Conservation (phyloP, 2,888 invertebrate genomes). For the Nemurella pictetii region DNA sequence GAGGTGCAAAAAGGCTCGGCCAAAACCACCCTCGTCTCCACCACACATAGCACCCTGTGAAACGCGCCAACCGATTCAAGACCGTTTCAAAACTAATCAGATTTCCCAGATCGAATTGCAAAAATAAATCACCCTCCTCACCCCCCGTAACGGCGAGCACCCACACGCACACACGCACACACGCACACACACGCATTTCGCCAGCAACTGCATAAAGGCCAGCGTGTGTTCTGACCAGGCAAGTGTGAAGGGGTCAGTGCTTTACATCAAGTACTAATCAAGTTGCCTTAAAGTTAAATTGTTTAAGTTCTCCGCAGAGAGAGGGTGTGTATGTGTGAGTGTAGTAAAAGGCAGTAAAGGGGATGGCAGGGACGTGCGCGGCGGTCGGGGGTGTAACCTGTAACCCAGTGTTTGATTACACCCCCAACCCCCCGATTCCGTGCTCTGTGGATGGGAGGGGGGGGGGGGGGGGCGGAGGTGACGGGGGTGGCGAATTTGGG, state of each 20-base stretch:
- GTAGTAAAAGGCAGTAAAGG: neutral
- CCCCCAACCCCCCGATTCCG: too few species aligned
- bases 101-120: too few species aligned
- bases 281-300: conserved; percentile 42
- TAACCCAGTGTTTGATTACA: conserved; percentile 30
- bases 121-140: too few species aligned
- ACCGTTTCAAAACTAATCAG: too few species aligned
- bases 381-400: neutral
- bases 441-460: neutral
- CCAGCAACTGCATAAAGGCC: neutral
- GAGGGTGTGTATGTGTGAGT: conserved; percentile 4
- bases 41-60: too few species aligned
- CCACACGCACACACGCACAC: too few species aligned
- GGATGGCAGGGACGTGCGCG: neutral
- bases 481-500: conserved; percentile 1
- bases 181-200: too few species aligned
- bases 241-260: conserved; percentile 17
- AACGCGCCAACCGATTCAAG: too few species aligned
- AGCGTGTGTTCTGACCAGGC: neutral
- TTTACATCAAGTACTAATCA: conserved; percentile 39
- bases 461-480: neutral
- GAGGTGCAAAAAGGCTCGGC: too few species aligned
- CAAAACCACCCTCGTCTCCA: too few species aligned
- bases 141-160: too few species aligned
- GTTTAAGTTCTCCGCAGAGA: conserved; percentile 40